Evolutionary conservation across 2,797 vertebrate species (phyloP).

Genomic region (Ceryle rudis): DNA sequence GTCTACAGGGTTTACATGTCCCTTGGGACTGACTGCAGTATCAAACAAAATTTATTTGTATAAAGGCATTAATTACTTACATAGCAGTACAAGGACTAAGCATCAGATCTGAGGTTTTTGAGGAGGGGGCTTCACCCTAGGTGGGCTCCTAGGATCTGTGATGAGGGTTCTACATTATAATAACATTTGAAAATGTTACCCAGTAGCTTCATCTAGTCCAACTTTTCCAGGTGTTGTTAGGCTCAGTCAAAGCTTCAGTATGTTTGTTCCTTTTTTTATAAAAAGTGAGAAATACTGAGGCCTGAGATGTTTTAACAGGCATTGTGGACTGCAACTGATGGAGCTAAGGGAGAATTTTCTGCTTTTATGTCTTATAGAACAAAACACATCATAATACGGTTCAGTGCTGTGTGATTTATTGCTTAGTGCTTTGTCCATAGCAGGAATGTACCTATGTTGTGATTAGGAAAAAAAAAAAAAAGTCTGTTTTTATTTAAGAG

Average conservation of each 20-base stretch:
- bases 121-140: fast-evolving
- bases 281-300: background rate
- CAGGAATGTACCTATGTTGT: background rate
- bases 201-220: background rate
- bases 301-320: background rate
- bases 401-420: background rate
- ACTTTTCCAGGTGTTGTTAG: background rate
- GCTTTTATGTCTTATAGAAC: background rate
- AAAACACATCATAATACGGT: background rate
- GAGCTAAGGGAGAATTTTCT: background rate
- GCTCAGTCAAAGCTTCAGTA: background rate
- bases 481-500: background rate
- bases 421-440: background rate
- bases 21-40: background rate
- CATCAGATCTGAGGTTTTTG: background rate
- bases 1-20: background rate
- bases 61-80: background rate
- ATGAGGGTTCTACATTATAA: background rate
- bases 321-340: background rate
- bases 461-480: background rate
- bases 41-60: background rate
- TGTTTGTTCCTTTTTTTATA: background rate
- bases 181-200: background rate
- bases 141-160: background rate
- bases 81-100: background rate